Conservation (phyloP, 2,113 vertebrate species). For the Harpagus bidentatus region DNA sequence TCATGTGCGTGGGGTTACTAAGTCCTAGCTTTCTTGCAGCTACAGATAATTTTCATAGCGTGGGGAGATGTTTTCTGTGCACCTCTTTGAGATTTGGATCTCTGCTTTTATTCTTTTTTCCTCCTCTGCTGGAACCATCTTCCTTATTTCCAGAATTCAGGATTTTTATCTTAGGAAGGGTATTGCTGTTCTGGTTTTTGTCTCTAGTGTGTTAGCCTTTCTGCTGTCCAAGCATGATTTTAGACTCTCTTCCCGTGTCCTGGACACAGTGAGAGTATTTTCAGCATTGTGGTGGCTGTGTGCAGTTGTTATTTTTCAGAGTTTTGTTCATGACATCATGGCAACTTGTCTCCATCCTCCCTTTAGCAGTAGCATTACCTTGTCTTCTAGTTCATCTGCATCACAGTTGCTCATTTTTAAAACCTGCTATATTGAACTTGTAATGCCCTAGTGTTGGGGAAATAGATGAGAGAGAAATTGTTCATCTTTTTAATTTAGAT, state of each 20-base stretch:
- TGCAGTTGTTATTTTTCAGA: neutral
- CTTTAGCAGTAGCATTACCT: neutral
- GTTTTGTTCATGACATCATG: neutral
- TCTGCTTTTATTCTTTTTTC: neutral
- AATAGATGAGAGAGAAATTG: neutral
- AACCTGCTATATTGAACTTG: neutral
- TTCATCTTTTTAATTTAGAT: rapidly evolving
- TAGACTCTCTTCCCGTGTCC: neutral
- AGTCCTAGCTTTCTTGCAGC: neutral
- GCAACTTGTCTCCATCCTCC: neutral
- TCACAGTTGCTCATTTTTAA: neutral
- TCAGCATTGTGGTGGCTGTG: neutral
- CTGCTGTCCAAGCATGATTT: rapidly evolving
- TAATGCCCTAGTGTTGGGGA: neutral
- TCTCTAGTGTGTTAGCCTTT: rapidly evolving
- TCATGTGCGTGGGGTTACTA: rapidly evolving
- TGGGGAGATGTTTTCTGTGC: neutral
- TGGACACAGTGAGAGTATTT: neutral
- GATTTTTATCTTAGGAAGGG: neutral
- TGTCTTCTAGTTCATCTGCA: neutral
- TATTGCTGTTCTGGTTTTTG: neutral
- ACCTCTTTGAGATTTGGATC: neutral
- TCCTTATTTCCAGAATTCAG: neutral
- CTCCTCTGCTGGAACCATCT: rapidly evolving
- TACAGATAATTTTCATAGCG: rapidly evolving